These are phyloP conservation scores for Wasmannia auropunctata DNA, from an alignment of 1,140 invertebrate species.

Conservation along the genomic window DNA sequence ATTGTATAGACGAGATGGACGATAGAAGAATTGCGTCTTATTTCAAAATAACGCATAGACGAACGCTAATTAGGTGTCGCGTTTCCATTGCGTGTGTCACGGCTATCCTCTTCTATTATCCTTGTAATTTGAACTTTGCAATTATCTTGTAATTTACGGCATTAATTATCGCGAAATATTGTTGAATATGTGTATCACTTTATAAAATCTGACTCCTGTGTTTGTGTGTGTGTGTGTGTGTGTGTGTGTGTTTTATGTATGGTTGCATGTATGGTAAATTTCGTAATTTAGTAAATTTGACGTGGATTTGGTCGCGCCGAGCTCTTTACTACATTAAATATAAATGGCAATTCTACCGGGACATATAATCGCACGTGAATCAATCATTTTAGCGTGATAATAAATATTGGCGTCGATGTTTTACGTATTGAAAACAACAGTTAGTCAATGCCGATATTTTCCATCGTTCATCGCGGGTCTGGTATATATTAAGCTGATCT, in stretches of 20 bases:
- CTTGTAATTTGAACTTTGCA: constrained; percentile 24
- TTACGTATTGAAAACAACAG: constrained; percentile 43
- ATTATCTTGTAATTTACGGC: constrained; percentile 1
- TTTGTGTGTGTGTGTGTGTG: too few species aligned
- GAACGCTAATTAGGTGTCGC: constrained; percentile 8
- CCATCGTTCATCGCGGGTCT: constrained; percentile 21
- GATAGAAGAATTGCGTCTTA: not conserved
- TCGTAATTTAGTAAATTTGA: constrained; percentile 53
- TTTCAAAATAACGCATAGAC: not conserved
- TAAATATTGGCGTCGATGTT: constrained; percentile 54
- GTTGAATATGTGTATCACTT: constrained; percentile 24
- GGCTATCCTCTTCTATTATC: not conserved
- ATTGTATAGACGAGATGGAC: not conserved
- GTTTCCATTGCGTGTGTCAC: not conserved
- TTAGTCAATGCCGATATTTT: constrained; percentile 34
- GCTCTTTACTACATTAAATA: constrained; percentile 38
- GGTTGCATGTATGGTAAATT: not conserved
- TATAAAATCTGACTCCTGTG: constrained; percentile 13
- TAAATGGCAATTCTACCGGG: constrained; percentile 43
- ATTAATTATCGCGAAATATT: constrained; percentile 36
- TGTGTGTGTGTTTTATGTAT: not conserved
- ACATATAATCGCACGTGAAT: constrained; percentile 49
- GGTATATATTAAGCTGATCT: constrained; percentile 42
- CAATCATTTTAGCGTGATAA: constrained; percentile 50
- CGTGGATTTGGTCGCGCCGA: constrained; percentile 16